These are phyloP conservation scores for Takifugu bimaculatus DNA, from an alignment of 2,113 vertebrate species.

Conservation along the genomic window DNA sequence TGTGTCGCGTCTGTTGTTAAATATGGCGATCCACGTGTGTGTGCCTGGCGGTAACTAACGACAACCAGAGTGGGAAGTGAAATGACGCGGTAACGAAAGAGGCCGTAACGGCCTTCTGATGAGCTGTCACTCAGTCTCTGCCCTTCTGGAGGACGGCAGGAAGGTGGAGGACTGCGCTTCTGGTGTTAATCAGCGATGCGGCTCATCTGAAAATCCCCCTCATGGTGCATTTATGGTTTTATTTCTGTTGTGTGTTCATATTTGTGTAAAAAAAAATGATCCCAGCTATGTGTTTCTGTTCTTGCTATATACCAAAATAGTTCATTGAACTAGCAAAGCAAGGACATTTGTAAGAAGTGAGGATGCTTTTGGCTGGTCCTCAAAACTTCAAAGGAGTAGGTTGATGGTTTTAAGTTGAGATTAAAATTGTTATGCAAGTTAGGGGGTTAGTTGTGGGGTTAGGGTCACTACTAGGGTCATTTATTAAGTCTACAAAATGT, in stretches of 20 bases:
- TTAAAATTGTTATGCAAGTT: too few species aligned
- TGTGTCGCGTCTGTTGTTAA: neutral
- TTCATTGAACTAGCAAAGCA: too few species aligned
- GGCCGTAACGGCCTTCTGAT: conserved; percentile 37
- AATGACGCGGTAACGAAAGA: neutral
- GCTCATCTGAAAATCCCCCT: conserved; percentile 13
- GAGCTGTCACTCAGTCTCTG: conserved; percentile 34
- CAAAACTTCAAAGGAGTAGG: too few species aligned
- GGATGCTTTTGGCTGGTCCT: too few species aligned
- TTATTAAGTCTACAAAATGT: too few species aligned
- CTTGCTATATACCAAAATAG: too few species aligned
- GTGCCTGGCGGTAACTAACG: conserved; percentile 16
- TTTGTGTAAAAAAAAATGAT: too few species aligned
- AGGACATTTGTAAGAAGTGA: too few species aligned
- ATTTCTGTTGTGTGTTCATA: too few species aligned
- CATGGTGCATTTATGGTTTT: conserved; percentile 9
- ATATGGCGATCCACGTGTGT: neutral
- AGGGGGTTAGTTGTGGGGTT: too few species aligned
- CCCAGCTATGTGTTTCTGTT: neutral
- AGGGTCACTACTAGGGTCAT: too few species aligned
- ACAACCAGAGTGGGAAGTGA: conserved; percentile 19
- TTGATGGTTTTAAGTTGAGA: too few species aligned
- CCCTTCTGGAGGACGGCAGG: conserved; percentile 1
- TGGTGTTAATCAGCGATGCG: conserved; percentile 18
- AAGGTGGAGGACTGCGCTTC: conserved; percentile 1